Percentiles rank a stretch among this genome's conserved stretches.
phyloP scores from a whole-genome alignment of 2,888 invertebrate species.

The Amphimallon solstitiale region DNA sequence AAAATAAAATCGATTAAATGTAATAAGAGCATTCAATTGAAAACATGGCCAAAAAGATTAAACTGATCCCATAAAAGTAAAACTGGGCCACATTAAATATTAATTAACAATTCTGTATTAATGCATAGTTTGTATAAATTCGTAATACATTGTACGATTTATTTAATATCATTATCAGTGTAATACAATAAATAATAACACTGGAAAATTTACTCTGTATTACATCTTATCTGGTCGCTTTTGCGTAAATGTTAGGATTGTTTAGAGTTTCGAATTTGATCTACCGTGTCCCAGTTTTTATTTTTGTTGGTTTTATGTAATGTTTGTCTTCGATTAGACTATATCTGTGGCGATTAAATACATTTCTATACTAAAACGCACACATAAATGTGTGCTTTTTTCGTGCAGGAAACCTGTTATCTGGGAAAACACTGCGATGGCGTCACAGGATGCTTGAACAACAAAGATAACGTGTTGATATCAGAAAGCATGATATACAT shows the following conservation, averaged over 20 bases:
- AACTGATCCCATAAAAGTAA: no score
- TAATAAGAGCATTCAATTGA: no score
- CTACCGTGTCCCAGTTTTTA: conserved; percentile 11
- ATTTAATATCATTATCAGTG: no score
- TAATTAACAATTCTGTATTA: no score
- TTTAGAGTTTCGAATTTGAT: neutral
- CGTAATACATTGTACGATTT: no score
- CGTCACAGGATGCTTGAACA: conserved; percentile 27
- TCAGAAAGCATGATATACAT: no score
- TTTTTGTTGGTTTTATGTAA: conserved; percentile 10
- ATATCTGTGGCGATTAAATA: conserved; percentile 8
- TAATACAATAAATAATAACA: no score
- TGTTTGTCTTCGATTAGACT: conserved; percentile 10
- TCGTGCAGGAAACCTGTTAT: conserved; percentile 25
- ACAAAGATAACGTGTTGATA: conserved; percentile 17
- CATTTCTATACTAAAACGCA: neutral
- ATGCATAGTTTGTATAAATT: no score
- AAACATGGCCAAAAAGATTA: no score
- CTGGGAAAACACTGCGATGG: conserved; percentile 9
- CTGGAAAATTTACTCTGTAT: neutral
- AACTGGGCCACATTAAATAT: no score
- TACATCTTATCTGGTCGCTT: neutral
- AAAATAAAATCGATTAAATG: no score
- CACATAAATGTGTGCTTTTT: no score
- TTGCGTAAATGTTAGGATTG: neutral